phyloP scores from a whole-genome alignment of 1,140 invertebrate species.

The Rhysida immarginata region DNA sequence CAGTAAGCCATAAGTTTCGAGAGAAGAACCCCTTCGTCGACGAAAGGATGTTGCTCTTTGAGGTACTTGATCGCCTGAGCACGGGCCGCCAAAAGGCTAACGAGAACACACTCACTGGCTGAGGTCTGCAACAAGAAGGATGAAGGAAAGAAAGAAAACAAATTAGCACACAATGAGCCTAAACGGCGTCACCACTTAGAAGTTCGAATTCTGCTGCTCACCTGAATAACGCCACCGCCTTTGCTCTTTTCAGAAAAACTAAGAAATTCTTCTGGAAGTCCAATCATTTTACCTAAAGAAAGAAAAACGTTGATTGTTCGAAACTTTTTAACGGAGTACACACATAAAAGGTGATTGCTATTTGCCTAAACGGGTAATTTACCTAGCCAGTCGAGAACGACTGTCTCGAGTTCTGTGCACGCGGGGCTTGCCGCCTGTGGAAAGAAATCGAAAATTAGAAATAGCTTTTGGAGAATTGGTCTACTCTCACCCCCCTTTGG shows the following conservation, averaged over 20 bases:
- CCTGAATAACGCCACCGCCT: slow-evolving; percentile 86
- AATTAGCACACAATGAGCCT: neutral
- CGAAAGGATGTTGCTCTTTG: slow-evolving; percentile 73
- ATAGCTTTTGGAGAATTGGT: too few species aligned
- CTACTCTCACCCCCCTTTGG: too few species aligned
- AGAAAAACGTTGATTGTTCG: too few species aligned
- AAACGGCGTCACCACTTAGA: neutral
- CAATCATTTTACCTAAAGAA: slow-evolving; percentile 51
- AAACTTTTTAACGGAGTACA: too few species aligned
- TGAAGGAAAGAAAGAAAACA: neutral
- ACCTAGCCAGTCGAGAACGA: slow-evolving; percentile 95
- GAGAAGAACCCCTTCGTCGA: slow-evolving; percentile 84
- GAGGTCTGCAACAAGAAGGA: slow-evolving; percentile 52
- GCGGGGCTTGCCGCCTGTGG: slow-evolving; percentile 85
- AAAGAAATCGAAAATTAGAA: slow-evolving; percentile 16
- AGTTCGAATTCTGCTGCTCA: slow-evolving; percentile 16
- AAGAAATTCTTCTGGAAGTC: slow-evolving; percentile 71
- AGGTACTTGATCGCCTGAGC: slow-evolving; percentile 80
- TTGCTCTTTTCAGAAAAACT: slow-evolving; percentile 61
- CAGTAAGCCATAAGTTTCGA: slow-evolving; percentile 87
- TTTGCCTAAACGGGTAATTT: too few species aligned
- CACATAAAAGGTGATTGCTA: too few species aligned
- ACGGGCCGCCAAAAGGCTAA: slow-evolving; percentile 85
- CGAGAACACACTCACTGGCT: slow-evolving; percentile 92
- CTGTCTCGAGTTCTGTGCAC: slow-evolving; percentile 92